A percentile compares a stretch with the other conserved stretches of the same genome.
Conservation (phyloP, 1,140 invertebrate genomes). For the Ostrea edulis region DNA sequence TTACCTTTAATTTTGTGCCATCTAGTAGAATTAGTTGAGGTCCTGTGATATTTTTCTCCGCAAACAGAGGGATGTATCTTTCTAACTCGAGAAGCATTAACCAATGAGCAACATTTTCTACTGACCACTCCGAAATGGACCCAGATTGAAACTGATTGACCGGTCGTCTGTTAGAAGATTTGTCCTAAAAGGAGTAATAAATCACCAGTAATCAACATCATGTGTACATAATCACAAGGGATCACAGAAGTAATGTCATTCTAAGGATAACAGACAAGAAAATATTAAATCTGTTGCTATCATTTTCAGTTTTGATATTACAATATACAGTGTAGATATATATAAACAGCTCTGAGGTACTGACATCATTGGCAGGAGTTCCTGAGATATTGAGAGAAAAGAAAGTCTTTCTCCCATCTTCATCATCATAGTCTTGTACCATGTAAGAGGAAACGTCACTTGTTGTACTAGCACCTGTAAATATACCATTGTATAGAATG, state of each 20-base stretch:
- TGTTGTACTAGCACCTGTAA: constrained; percentile 62
- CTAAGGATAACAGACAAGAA: too few relatives aligned
- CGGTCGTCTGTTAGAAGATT: constrained; percentile 60
- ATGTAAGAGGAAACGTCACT: constrained; percentile 71
- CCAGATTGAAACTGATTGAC: constrained; percentile 72
- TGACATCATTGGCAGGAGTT: constrained; percentile 69
- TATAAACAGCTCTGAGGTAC: not conserved
- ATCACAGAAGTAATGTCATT: too few relatives aligned
- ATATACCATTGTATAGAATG: not conserved
- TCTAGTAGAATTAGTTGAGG: constrained; percentile 89
- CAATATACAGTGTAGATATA: too few relatives aligned
- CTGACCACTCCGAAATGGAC: constrained; percentile 89
- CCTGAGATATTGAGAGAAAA: constrained; percentile 70
- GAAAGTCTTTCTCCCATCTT: constrained; percentile 60
- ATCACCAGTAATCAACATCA: too few relatives aligned
- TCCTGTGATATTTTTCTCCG: constrained; percentile 91
- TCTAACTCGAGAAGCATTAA: constrained; percentile 89
- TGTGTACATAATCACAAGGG: too few relatives aligned
- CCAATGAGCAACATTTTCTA: constrained; percentile 87
- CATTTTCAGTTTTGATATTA: too few relatives aligned
- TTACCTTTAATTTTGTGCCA: constrained; percentile 90
- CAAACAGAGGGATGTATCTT: constrained; percentile 90
- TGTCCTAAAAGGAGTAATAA: constrained; percentile 58
- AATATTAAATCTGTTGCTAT: too few relatives aligned
- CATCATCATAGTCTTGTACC: constrained; percentile 70